Evolutionary conservation across 92 coral and sea anemone species (phyloP).

Genomic region (Zoanthus sansibaricus): DNA sequence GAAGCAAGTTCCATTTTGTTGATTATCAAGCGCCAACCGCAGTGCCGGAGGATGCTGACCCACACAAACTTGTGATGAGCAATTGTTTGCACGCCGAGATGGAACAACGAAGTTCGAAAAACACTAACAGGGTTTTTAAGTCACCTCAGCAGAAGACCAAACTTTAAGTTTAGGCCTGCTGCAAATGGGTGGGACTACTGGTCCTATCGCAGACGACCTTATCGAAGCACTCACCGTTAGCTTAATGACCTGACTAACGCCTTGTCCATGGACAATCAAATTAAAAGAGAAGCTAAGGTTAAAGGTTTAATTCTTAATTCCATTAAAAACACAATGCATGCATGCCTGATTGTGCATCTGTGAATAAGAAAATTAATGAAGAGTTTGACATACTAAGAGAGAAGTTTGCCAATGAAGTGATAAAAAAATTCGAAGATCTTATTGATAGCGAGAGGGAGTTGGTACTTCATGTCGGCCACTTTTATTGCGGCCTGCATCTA

Average conservation of each 20-base stretch:
- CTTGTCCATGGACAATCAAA: background rate
- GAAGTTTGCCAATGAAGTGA: background rate
- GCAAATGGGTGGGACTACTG: background rate
- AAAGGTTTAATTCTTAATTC: background rate
- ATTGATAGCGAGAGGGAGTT: background rate
- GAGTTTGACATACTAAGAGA: background rate
- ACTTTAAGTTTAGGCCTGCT: slow-evolving; percentile 13
- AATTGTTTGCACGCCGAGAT: background rate
- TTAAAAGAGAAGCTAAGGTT: background rate
- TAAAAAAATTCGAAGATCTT: background rate
- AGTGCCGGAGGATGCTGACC: too few relatives aligned
- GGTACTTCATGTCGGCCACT: slow-evolving; percentile 3
- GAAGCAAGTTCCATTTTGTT: background rate
- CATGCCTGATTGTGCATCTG: slow-evolving; percentile 18
- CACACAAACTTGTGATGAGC: too few relatives aligned
- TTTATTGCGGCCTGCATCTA: background rate
- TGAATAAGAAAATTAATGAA: background rate
- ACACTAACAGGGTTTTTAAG: background rate
- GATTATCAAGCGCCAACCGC: too few relatives aligned
- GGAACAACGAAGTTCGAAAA: slow-evolving; percentile 1
- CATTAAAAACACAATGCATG: background rate
- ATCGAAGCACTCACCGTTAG: background rate
- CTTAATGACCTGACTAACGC: background rate
- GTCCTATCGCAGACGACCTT: slow-evolving; percentile 2
- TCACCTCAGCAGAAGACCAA: slow-evolving; percentile 8